Evolutionary conservation across 2,113 vertebrate species (phyloP).

Genomic region (Scatophagus argus): DNA sequence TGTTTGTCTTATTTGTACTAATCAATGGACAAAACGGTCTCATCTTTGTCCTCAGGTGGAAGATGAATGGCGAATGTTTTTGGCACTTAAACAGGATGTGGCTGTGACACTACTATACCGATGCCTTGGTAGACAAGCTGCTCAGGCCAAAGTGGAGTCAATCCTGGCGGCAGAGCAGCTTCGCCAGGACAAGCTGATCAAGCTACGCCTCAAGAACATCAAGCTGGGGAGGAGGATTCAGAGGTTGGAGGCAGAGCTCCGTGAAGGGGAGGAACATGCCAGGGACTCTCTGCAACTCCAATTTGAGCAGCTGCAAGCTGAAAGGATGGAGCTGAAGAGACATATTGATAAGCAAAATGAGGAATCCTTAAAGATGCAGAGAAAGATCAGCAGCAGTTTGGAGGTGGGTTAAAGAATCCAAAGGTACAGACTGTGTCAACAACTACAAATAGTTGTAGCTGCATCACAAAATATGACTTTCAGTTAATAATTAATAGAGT

Average conservation of each 20-base stretch:
- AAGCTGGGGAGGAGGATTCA: slow-evolving; percentile 80
- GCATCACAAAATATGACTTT: neutral
- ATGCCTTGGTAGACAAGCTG: slow-evolving; percentile 60
- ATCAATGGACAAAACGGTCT: rapidly evolving
- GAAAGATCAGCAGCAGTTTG: slow-evolving; percentile 77
- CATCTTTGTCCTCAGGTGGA: slow-evolving; percentile 57
- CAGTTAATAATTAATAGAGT: neutral
- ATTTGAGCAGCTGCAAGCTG: slow-evolving; percentile 84
- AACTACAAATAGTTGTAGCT: neutral
- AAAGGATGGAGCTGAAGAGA: slow-evolving; percentile 82
- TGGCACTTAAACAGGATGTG: slow-evolving; percentile 77
- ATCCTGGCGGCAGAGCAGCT: slow-evolving; percentile 76
- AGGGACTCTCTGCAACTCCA: slow-evolving; percentile 77
- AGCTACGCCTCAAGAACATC: slow-evolving; percentile 82
- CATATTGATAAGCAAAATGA: slow-evolving; percentile 77
- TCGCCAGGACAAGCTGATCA: slow-evolving; percentile 73
- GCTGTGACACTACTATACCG: slow-evolving; percentile 69
- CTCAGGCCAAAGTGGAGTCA: slow-evolving; percentile 68
- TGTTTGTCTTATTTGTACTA: neutral
- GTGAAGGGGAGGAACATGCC: slow-evolving; percentile 59
- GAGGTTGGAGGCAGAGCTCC: slow-evolving; percentile 75
- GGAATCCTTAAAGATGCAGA: slow-evolving; percentile 81
- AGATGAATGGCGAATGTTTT: slow-evolving; percentile 77
- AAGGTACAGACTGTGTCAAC: neutral
- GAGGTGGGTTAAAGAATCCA: slow-evolving; percentile 49